These are phyloP conservation scores for Notodromas monacha DNA, from an alignment of 2,888 invertebrate species.

Conservation along the genomic window DNA sequence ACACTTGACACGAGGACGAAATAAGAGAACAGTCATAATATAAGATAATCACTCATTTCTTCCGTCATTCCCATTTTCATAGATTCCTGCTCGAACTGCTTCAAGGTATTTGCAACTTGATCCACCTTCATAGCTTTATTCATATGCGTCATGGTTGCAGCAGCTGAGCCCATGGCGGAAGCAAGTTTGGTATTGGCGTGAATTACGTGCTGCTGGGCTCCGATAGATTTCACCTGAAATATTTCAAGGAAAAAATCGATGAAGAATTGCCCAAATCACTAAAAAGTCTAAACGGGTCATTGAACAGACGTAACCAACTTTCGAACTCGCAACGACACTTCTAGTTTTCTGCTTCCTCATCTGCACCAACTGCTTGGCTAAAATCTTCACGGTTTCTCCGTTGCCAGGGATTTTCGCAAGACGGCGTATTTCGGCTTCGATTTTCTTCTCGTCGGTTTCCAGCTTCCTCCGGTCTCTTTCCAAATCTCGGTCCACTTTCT, in stretches of 20 bases:
- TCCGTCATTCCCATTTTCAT: conserved; percentile 81
- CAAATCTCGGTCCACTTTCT: conserved; percentile 46
- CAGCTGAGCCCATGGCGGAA: conserved; percentile 53
- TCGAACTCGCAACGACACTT: conserved; percentile 44
- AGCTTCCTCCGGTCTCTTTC: conserved; percentile 44
- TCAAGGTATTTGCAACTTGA: conserved; percentile 43
- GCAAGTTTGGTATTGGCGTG: conserved; percentile 57
- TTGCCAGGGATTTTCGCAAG: conserved; percentile 59
- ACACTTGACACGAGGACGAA: too few species aligned
- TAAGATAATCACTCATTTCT: conserved; percentile 42
- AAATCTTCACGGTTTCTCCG: conserved; percentile 39
- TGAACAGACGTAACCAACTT: too few species aligned
- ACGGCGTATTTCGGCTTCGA: conserved; percentile 60
- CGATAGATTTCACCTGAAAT: conserved; percentile 34
- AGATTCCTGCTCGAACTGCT: conserved; percentile 46
- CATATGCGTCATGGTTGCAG: conserved; percentile 59
- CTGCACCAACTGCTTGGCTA: conserved; percentile 63
- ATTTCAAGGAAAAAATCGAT: too few species aligned
- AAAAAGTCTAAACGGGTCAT: too few species aligned
- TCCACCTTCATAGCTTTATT: conserved; percentile 57
- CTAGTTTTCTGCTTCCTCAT: conserved; percentile 56
- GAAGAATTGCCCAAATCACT: too few species aligned
- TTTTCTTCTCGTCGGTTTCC: conserved; percentile 59
- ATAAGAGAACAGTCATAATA: conserved; percentile 2
- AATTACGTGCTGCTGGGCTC: conserved; percentile 59